Percentiles rank a stretch among this genome's conserved stretches.
Evolutionary conservation across 2,113 vertebrate genomes (phyloP).

Genomic region (Clarias gariepinus): DNA sequence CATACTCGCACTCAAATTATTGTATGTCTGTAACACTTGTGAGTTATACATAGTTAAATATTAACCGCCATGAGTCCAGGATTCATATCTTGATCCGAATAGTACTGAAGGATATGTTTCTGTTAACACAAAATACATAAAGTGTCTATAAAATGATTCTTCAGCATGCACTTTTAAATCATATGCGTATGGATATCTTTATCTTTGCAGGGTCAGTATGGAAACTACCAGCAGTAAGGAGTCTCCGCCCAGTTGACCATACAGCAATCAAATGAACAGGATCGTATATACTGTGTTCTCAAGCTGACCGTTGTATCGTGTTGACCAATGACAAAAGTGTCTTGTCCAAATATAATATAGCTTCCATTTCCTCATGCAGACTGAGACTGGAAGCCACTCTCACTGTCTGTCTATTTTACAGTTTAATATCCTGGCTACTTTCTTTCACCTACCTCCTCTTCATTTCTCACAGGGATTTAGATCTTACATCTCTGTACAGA

Average conservation of each 20-base stretch:
- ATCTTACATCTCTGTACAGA: slow-evolving; percentile 27
- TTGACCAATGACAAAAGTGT: neutral
- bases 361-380: neutral
- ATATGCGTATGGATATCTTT: slow-evolving; percentile 39
- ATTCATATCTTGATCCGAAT: neutral
- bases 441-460: slow-evolving; percentile 43
- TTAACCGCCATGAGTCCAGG: neutral
- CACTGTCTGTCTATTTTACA: neutral
- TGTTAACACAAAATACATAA: neutral
- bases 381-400: neutral
- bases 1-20: neutral
- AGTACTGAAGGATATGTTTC: neutral
- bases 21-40: neutral
- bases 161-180: neutral
- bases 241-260: slow-evolving; percentile 30
- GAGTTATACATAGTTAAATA: neutral
- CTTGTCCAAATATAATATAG: slow-evolving; percentile 14
- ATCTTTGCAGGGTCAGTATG: slow-evolving; percentile 85
- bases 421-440: slow-evolving; percentile 12
- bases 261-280: slow-evolving; percentile 3
- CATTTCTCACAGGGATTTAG: slow-evolving; percentile 28
- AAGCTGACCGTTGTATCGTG: neutral
- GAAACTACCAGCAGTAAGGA: slow-evolving; percentile 90
- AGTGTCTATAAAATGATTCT: neutral
- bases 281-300: slow-evolving; percentile 26